Base-by-base conservation (phyloP, 1,140 invertebrate species). In the Drosophila funebris region DNA sequence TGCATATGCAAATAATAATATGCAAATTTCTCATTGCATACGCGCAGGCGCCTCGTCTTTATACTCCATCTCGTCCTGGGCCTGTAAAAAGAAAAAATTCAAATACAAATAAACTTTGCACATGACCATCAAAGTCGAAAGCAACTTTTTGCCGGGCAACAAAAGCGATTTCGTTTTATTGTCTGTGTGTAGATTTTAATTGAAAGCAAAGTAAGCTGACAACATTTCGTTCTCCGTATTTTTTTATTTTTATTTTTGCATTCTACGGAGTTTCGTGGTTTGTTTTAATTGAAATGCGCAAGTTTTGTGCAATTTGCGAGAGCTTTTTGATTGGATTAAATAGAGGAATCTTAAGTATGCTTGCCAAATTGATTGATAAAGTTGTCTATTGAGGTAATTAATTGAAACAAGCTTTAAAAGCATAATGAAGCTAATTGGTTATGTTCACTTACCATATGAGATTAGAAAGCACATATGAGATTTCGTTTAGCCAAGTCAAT, bases 1-100 rank as follows among this genome's bases (percentile, higher is more conserved):
- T 85, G 82, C 82, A 85, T 87, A 85, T 85, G 81, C 81, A 85
- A 84, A 80, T 84, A 29, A 80, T 84, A 29, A 56, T 52, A 85
- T 85, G 81, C 62, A 85, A 81, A 85, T 85, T 74, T 64, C 53
- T 31, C 57, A 76, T 79, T 68, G 66, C 76, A 83, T 71, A 83
- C 75, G 72, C 72, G 71, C 79, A 83, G 79, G 80, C 75, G 74
- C 36, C n/a, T 18, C 14, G 16, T 43, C 13, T 16, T 52, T 5
- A 6, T 20, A n/a, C 11, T 37, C 33, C 11, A n/a, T n/a, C n/a
- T 14, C 14, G 24, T 29, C 13, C 24, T 41, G 6, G 7, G 16
- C 8, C 14, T 53, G 27, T 29, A 46, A 27, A 48, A 48, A 27
- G 11, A 31, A 52, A 31, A 18, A 52, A 60, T 36, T 9, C n/a